Percentiles rank a stretch among this genome's conserved stretches.
Conservation (phyloP, 1,140 invertebrate genomes). For the Drosophila bocki region DNA sequence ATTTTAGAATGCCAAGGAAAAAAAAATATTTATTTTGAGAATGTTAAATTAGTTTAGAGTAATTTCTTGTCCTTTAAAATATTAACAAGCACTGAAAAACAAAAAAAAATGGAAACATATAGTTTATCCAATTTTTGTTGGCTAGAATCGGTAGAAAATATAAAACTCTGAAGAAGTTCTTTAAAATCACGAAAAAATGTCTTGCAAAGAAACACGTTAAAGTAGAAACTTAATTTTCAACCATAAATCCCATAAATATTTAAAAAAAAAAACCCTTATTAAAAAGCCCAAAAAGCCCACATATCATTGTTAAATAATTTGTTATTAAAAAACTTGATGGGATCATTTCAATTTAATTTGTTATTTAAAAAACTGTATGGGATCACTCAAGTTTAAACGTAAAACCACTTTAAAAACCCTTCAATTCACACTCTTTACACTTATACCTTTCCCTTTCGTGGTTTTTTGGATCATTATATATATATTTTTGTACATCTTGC, state of each 20-base stretch:
- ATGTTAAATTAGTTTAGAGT: not conserved
- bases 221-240: not conserved
- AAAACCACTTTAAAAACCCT: not conserved
- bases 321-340: not conserved
- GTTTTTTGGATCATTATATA: conserved; percentile 6
- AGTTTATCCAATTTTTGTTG: not conserved
- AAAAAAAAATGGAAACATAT: not conserved
- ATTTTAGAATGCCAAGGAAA: not conserved
- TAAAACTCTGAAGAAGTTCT: not conserved
- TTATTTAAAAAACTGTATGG: not conserved
- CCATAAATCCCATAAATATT: too few species aligned
- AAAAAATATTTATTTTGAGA: too few species aligned
- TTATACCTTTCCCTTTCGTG: not conserved
- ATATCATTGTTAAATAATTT: not conserved
- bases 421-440: conserved; percentile 15
- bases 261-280: not conserved
- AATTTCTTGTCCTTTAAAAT: not conserved
- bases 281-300: not conserved
- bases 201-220: not conserved
- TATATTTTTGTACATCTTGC: conserved; percentile 8
- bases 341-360: not conserved
- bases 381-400: not conserved
- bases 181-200: not conserved
- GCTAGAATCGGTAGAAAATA: not conserved
- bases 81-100: not conserved